phyloP scores from a whole-genome alignment of 1,140 invertebrate genomes.

The Trichogramma pretiosum region DNA sequence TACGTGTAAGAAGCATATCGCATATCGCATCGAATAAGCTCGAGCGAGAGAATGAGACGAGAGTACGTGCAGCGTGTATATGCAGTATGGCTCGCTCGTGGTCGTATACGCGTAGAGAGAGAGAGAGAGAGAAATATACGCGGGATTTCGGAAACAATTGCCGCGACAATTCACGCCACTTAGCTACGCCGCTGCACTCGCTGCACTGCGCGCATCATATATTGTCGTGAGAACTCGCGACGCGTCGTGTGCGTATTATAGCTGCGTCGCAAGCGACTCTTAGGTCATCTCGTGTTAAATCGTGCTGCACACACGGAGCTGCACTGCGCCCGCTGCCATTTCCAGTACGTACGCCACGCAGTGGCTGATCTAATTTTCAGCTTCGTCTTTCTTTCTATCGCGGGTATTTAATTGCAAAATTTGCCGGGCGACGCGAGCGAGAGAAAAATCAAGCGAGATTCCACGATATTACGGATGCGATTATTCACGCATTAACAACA shows the following conservation, averaged over 20 bases:
- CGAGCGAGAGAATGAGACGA: too few species aligned
- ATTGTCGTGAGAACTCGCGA: constrained; percentile 48
- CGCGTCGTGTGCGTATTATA: constrained; percentile 26
- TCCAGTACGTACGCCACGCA: too few species aligned
- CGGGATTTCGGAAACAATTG: constrained; percentile 50
- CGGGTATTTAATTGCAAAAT: too few species aligned
- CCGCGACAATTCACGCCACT: constrained; percentile 48
- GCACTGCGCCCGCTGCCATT: too few species aligned
- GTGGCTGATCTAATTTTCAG: constrained; percentile 43
- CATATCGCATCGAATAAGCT: constrained; percentile 22
- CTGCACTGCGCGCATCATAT: constrained; percentile 32
- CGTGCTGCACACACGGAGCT: constrained; percentile 33
- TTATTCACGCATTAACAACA: too few species aligned
- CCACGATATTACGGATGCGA: too few species aligned
- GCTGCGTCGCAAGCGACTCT: constrained; percentile 37
- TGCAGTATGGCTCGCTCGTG: too few species aligned
- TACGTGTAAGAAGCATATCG: too few species aligned
- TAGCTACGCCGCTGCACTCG: constrained; percentile 30
- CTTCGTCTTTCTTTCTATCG: constrained; percentile 2
- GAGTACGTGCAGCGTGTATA: too few species aligned
- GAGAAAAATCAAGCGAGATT: too few species aligned
- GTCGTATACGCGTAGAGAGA: constrained; percentile 17
- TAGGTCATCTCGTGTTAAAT: constrained; percentile 49
- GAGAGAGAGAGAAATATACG: constrained; percentile 34
- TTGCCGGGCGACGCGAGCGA: too few species aligned